Evolutionary conservation across 2,888 invertebrate genomes (phyloP).

Genomic region (Apamea anceps): DNA sequence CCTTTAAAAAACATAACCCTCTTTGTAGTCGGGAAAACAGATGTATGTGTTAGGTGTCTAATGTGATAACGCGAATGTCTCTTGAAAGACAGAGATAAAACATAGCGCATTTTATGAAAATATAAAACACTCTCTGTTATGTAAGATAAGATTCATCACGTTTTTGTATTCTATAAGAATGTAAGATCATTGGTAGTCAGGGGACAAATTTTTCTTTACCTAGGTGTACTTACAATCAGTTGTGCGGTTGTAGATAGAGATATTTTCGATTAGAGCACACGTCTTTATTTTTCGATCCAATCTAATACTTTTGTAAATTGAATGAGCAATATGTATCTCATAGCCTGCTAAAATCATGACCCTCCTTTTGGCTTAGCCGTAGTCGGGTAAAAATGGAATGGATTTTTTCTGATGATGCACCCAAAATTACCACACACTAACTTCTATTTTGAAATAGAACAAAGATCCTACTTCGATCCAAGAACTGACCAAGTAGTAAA

Average conservation of each 20-base stretch:
- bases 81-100: too few species aligned
- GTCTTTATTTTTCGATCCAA: not conserved
- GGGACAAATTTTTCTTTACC: not conserved
- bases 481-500: conserved; percentile 22
- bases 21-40: not conserved
- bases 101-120: not conserved
- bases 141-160: not conserved
- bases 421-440: not conserved
- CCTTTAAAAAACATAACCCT: not conserved
- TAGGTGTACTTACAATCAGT: not conserved
- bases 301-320: not conserved
- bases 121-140: not conserved
- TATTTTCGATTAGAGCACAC: not conserved
- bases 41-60: too few species aligned
- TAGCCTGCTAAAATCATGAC: not conserved
- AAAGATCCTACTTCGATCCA: not conserved
- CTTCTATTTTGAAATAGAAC: conserved; percentile 5
- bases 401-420: not conserved
- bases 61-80: too few species aligned
- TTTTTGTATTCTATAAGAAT: not conserved
- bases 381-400: too few species aligned
- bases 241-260: not conserved
- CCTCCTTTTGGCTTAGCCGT: not conserved
- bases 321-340: not conserved
- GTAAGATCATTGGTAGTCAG: not conserved